Base-by-base conservation (phyloP, 2,797 vertebrate genomes). In the Fringilla coelebs region DNA sequence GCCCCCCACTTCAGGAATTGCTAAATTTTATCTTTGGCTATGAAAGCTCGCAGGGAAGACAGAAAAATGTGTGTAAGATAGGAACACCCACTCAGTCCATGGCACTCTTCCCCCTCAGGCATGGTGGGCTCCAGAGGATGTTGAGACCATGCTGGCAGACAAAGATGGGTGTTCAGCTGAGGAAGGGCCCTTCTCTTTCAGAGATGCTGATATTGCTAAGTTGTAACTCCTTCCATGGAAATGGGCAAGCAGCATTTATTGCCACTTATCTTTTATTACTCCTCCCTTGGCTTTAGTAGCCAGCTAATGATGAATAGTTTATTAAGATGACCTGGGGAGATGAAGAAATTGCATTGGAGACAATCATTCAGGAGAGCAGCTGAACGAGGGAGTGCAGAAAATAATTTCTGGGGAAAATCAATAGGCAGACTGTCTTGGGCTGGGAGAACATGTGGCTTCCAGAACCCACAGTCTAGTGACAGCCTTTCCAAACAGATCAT, bases 261-360 rank as follows among this genome's bases (percentile, higher is more conserved):
- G 48, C 63, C 32, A 49, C 52, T 93, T 84, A 76, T 13, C 21
- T 79, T 86, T 84, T 58, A 72, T 66, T 72, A 51, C n/a, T 75
- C 52, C 12, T 78, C 15, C 55, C 43, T 45, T 92, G 60, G 60
- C 67, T 88, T 83, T 89, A 55, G 60, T 9, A 90, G 63, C n/a
- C 67, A 76, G 28, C 17, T 73, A 88, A 89, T 17, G 52, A 90
- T 85, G 41, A 90, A 78, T 32, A 66, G 31, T 41, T 95, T 72
- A 80, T 58, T 67, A 62, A 83, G 75, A 92, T 70, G 68, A 82
- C 48, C 72, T 18, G 38, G 55, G 78, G 36, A 90, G 85, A 82
- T 38, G 49, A 78, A 61, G 32, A 74, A 71, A 75, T 46, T 70
- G 24, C 19, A n/a, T 52, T 38, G 45, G 36, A 43, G 75, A 65